Evolutionary conservation across 2,888 invertebrate species (phyloP).

Genomic region (Agriopis marginaria): DNA sequence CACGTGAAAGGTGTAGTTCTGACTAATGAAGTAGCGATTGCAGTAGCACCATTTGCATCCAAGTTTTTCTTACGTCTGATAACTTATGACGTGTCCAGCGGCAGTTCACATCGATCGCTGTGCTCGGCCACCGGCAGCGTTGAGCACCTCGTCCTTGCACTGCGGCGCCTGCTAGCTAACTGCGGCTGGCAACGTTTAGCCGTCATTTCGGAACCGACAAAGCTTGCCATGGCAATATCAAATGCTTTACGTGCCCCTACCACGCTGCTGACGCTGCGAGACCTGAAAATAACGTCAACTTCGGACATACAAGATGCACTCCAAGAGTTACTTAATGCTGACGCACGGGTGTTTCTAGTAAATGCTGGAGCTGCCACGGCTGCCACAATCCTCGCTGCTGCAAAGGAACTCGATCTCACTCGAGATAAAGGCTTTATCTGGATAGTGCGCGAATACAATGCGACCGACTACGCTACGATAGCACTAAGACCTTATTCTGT

Average conservation of each 20-base stretch:
- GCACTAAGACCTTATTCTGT: too few species aligned
- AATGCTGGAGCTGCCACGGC: background rate
- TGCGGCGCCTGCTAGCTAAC: constrained; percentile 20
- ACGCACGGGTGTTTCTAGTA: background rate
- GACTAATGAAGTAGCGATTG: background rate
- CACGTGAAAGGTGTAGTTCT: background rate
- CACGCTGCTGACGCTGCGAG: background rate
- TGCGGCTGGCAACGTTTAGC: constrained; percentile 10
- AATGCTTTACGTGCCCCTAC: background rate
- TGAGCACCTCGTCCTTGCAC: constrained; percentile 16
- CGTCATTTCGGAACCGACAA: background rate
- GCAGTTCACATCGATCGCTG: too few species aligned
- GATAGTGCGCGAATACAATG: constrained; percentile 5
- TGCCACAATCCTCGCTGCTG: background rate
- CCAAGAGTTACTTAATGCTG: background rate
- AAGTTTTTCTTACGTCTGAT: too few species aligned
- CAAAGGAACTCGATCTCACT: background rate
- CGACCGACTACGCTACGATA: background rate
- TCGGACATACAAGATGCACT: background rate
- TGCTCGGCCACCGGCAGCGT: background rate
- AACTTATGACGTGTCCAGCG: background rate
- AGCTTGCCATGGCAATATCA: background rate
- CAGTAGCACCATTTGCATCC: background rate
- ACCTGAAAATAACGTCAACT: background rate
- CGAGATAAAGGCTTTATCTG: background rate